Conservation (phyloP, 2,888 invertebrate species). For the Leucophora obtusa region DNA sequence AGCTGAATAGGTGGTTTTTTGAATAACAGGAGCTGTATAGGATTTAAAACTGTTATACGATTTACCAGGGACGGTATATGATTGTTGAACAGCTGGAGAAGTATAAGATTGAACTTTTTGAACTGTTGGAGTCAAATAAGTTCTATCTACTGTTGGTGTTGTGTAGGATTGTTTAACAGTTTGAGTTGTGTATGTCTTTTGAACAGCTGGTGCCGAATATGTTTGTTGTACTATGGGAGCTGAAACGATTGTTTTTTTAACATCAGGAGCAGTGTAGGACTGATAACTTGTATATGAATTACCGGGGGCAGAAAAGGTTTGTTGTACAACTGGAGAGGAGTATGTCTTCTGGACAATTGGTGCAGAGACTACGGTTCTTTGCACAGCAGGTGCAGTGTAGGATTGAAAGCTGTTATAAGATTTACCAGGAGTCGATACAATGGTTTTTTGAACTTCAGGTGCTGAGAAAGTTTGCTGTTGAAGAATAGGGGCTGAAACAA, state of each 20-base stretch:
- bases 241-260: slow-evolving; percentile 26
- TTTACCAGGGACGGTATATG: background rate
- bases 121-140: too few relatives aligned
- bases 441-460: slow-evolving; percentile 18
- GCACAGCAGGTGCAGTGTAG: slow-evolving; percentile 35
- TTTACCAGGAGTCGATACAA: slow-evolving; percentile 29
- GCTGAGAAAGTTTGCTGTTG: slow-evolving; percentile 17
- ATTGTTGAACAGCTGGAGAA: slow-evolving; percentile 30
- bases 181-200: too few relatives aligned
- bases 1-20: slow-evolving; percentile 33
- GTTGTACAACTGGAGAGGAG: slow-evolving; percentile 27
- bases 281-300: slow-evolving; percentile 31
- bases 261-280: slow-evolving; percentile 15
- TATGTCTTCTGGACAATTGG: slow-evolving; percentile 1
- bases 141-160: too few relatives aligned
- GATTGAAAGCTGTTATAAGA: slow-evolving; percentile 52
- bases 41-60: slow-evolving; percentile 5
- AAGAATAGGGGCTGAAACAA: background rate
- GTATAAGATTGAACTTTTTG: background rate
- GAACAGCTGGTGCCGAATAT: background rate
- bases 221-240: slow-evolving; percentile 22
- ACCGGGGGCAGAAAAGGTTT: slow-evolving; percentile 26
- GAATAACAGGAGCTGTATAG: slow-evolving; percentile 35
- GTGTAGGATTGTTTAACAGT: too few relatives aligned
- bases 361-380: slow-evolving; percentile 1